Base-by-base conservation (phyloP, 2,888 invertebrate genomes). In the Troides oblongomaculatus region DNA sequence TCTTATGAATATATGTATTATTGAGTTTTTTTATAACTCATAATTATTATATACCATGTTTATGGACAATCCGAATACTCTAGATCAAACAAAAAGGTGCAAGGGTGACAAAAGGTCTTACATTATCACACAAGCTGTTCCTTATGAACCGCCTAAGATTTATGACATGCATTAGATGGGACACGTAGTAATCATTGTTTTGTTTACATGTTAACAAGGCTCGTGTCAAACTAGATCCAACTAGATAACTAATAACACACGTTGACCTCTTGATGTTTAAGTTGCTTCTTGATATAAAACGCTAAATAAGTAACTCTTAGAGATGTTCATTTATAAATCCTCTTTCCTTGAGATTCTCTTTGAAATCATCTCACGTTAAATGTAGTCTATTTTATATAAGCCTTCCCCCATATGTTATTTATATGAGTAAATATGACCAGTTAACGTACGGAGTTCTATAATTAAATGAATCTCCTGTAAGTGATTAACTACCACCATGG, bases 221-320 rank as follows among this genome's bases (percentile, higher is more conserved):
- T 83, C 84, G 83, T 86, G 84, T 77, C 79, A 60, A 81, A 75
- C 87, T 73, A 77, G 83, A 77, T 75, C 2, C n/a, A 75, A 76
- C 82, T 73, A 70, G 84, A 76, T 72, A 68, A 21, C 62, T 75
- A 74, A 80, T 75, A 81, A 79, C 74, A 78, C 66, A 63, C 71
- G 64, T 57, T 81, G 81, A 83, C 86, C 84, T 75, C 53, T 71
- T 71, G 74, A 74, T 74, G 71, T 71, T 70, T 73, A 71, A 72
- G 25, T 71, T 65, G 75, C 71, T 75, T 72, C 67, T 60, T 69
- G 71, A 68, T 69, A 68, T 62, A 43, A 50, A 64, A 53, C 23
- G 39, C 59, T 46, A 63, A 64, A 59, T 58, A 50, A 59, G 43
- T 62, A 53, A 59, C 39, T 50, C 17, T 50, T 43, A 64, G 68